Conservation (phyloP, 2,113 vertebrate species). For the Corvus moneduloides region DNA sequence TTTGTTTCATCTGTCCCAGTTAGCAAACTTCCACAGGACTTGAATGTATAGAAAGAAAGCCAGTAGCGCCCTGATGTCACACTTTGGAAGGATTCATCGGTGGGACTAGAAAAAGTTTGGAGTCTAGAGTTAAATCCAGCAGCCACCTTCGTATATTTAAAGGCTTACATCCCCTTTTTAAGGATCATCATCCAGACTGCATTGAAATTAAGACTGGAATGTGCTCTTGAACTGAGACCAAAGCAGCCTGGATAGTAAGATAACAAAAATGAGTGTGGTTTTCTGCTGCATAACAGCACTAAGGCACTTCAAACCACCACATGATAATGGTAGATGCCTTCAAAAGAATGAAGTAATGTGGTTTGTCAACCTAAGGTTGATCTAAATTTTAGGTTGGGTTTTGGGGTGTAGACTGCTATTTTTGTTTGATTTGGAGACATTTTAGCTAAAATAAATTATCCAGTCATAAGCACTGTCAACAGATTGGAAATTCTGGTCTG, state of each 20-base stretch:
- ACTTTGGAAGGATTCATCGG: neutral
- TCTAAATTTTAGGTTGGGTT: neutral
- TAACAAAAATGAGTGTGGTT: neutral
- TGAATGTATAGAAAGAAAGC: neutral
- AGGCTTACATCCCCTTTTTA: neutral
- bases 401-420: neutral
- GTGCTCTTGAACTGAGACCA: neutral
- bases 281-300: neutral
- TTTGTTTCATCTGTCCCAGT: neutral
- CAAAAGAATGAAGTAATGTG: neutral
- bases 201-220: neutral
- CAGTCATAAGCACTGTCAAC: neutral
- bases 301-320: neutral
- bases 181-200: neutral
- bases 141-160: neutral
- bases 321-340: neutral
- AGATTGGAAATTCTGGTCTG: neutral
- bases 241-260: neutral
- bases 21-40: neutral
- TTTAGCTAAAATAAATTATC: neutral
- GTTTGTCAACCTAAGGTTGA: neutral
- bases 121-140: neutral
- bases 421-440: neutral
- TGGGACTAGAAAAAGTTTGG: neutral
- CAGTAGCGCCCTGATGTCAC: neutral